A percentile compares a stretch with the other conserved stretches of the same genome.
phyloP scores from a whole-genome alignment of 2,888 invertebrate genomes.

The Chrysopilus asiliformis region DNA sequence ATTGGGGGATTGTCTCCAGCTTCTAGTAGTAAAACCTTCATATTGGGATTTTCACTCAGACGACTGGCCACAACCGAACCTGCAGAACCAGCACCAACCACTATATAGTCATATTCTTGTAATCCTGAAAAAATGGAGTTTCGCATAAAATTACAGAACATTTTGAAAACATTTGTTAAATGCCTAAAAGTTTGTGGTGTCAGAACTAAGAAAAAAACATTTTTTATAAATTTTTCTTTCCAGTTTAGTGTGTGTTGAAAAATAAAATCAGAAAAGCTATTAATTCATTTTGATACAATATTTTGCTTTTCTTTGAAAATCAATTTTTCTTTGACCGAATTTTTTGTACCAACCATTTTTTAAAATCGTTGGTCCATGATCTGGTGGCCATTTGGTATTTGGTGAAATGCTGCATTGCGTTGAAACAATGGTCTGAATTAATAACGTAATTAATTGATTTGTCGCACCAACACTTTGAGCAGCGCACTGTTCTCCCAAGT shows the following conservation, averaged over 20 bases:
- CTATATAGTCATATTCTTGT: conserved; percentile 35
- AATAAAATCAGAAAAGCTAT: no score
- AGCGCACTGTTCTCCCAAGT: conserved; percentile 17
- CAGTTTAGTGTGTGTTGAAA: no score
- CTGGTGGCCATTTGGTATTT: conserved; percentile 18
- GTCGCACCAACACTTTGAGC: conserved; percentile 21
- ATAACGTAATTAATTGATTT: conserved; percentile 39
- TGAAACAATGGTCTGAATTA: conserved; percentile 35
- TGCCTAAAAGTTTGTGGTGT: no score
- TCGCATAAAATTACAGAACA: no score
- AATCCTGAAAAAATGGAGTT: conserved; percentile 17
- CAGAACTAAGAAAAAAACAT: no score
- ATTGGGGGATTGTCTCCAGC: conserved; percentile 48
- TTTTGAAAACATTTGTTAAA: no score
- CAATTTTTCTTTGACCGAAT: no score
- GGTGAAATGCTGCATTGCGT: conserved; percentile 5
- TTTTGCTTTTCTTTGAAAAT: no score
- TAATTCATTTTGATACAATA: no score
- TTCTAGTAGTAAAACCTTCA: conserved; percentile 70
- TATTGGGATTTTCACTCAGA: conserved; percentile 61
- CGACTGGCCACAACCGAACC: conserved; percentile 69
- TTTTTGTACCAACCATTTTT: conserved; percentile 7
- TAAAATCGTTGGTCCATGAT: conserved; percentile 6
- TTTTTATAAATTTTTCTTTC: no score
- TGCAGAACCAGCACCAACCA: conserved; percentile 40